A percentile compares a stretch with the other conserved stretches of the same genome.
These are phyloP conservation scores for Ctenomys sociabilis DNA, from an alignment of 2,113 vertebrate species.

Conservation along the genomic window DNA sequence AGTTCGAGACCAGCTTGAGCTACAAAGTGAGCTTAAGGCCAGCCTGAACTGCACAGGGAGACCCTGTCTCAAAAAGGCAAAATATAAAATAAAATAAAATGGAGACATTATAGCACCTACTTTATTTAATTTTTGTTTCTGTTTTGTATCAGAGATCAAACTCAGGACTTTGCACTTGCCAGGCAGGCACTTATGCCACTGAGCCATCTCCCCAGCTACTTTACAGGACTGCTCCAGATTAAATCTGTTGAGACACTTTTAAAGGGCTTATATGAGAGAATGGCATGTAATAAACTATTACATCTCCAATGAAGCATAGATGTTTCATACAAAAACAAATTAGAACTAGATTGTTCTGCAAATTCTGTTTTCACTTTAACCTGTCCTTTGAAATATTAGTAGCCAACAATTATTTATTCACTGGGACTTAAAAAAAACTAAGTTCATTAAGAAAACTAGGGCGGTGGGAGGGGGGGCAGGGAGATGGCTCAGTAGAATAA, in stretches of 20 bases:
- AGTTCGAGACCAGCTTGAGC: no score
- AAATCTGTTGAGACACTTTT: background rate
- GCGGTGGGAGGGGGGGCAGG: no score
- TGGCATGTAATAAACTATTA: background rate
- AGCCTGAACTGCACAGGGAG: no score
- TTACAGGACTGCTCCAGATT: background rate
- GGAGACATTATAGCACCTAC: background rate
- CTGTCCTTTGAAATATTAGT: background rate
- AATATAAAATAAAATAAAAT: no score
- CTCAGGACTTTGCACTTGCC: no score
- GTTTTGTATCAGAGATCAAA: no score
- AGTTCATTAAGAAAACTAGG: background rate
- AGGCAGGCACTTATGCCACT: no score
- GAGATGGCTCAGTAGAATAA: no score
- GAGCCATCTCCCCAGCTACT: no score
- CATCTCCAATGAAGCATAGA: background rate
- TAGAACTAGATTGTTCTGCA: background rate
- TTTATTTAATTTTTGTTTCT: background rate
- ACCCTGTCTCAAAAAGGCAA: no score
- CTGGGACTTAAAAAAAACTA: background rate
- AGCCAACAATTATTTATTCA: background rate
- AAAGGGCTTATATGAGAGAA: constrained; percentile 5
- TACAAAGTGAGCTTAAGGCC: no score
- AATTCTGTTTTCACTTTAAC: constrained; percentile 33
- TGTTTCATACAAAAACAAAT: constrained; percentile 43